Evolutionary conservation across 2,888 invertebrate genomes (phyloP).

Genomic region (Syrphus vitripennis): DNA sequence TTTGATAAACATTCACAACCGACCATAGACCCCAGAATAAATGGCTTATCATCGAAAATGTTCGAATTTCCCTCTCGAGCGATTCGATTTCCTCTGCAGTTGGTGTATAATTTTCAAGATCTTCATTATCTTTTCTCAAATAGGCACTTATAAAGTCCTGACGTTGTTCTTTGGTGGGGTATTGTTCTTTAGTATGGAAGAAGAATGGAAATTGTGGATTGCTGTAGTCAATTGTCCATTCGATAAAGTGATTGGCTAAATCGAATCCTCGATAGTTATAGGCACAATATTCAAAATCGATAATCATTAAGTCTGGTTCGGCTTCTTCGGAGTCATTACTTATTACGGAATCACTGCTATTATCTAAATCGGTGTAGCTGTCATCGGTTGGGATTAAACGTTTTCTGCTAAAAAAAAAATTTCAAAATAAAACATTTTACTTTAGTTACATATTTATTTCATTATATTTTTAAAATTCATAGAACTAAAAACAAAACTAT

Average conservation of each 20-base stretch:
- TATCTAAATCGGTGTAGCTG: slow-evolving; percentile 75
- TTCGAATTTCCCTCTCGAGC: slow-evolving; percentile 89
- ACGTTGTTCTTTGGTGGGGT: slow-evolving; percentile 88
- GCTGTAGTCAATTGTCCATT: slow-evolving; percentile 95
- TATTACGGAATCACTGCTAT: slow-evolving; percentile 77
- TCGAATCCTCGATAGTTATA: slow-evolving; percentile 97
- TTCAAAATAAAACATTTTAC: slow-evolving; percentile 19
- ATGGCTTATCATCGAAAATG: slow-evolving; percentile 93
- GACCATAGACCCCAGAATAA: slow-evolving; percentile 98
- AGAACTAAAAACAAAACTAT: no score
- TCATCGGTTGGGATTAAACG: slow-evolving; percentile 72
- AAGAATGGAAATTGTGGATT: slow-evolving; percentile 90
- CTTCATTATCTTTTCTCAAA: slow-evolving; percentile 76
- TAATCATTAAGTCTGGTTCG: slow-evolving; percentile 87
- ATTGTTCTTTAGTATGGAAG: slow-evolving; percentile 85
- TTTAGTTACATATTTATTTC: no score
- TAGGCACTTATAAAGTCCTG: slow-evolving; percentile 78
- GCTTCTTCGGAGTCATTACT: slow-evolving; percentile 75
- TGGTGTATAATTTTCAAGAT: slow-evolving; percentile 79
- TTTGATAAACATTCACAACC: slow-evolving; percentile 92
- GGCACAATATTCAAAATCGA: slow-evolving; percentile 97
- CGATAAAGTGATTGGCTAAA: slow-evolving; percentile 96
- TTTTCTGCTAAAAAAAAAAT: slow-evolving; percentile 61
- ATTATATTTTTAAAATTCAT: no score
- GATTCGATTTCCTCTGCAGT: slow-evolving; percentile 83